phyloP scores from a whole-genome alignment of 2,113 vertebrate genomes.

The Oreochromis tanganicae region DNA sequence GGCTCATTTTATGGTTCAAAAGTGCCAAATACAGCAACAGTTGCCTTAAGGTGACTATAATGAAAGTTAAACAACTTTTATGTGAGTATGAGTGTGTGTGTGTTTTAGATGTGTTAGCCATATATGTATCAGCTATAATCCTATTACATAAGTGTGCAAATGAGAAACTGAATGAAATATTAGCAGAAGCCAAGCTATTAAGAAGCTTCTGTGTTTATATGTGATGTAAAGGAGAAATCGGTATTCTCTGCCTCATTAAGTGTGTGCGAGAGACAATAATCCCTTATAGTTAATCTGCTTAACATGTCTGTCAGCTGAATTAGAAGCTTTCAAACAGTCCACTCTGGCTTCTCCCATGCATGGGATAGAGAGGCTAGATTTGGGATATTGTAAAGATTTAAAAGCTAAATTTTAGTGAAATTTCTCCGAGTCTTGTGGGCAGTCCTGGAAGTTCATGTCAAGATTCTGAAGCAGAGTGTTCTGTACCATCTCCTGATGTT shows the following conservation, averaged over 20 bases:
- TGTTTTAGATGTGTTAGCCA: background rate
- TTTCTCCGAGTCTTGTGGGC: background rate
- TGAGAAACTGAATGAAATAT: background rate
- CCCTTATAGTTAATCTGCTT: slow-evolving; percentile 36
- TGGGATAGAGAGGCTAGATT: accelerated
- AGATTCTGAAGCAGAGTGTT: background rate
- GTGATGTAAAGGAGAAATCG: background rate
- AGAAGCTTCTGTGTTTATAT: background rate
- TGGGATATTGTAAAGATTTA: background rate
- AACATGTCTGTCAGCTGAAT: slow-evolving; percentile 3
- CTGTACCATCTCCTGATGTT: slow-evolving; percentile 1
- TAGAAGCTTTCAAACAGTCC: background rate
- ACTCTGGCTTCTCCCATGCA: background rate
- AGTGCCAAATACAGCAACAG: background rate
- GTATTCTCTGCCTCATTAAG: background rate
- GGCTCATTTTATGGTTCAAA: background rate
- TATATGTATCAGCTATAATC: slow-evolving; percentile 13
- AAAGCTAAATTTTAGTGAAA: background rate
- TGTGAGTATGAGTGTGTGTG: accelerated
- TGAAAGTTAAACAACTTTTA: background rate
- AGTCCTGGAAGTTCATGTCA: background rate
- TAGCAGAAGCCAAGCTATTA: background rate
- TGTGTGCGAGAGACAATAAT: background rate
- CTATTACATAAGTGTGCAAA: background rate
- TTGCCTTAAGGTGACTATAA: background rate